Base-by-base conservation (phyloP, 2,797 vertebrate species). In the Tragopan temminckii region DNA sequence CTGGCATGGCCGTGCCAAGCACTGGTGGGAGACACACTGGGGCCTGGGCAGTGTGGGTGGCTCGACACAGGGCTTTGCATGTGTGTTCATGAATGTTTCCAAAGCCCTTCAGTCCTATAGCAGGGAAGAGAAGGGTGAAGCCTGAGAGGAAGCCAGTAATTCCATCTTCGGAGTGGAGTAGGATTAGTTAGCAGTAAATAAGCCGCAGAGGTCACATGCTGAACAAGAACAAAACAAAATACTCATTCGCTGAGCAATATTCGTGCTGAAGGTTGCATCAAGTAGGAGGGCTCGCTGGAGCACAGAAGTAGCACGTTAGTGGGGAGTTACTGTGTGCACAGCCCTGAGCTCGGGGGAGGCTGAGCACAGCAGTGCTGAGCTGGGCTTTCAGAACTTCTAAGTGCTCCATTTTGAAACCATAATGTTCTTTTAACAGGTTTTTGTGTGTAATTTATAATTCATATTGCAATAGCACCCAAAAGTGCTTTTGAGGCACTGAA, bases 401-500 rank as follows among this genome's bases (percentile, higher is more conserved):
- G 72, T 69, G 84, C 69, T 93, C 50, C 3, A 0, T 89, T 94
- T 85, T 67, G 72, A 82, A 90, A 29, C 50, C n/a, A 19, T 46
- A 0, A 76, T 0, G 0, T 88, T 95, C 88, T 82, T 93, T 50
- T 84, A 84, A 46, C 31, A 52, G 40, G 58, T 58, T 85, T 85
- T 48, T 59, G 5, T 75, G 38, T 55, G 75, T 58, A 21, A 72
- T 95, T 78, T 80, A 79, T 91, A 80, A 89, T 93, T 95, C 43
- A 95, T 85, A 59, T 57, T 48, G 35, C 55, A n/a, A 29, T 23
- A 85, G 84, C 79, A 83, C 93, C 93, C 88, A 90, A 61, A 94
- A 93, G 84, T 93, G 90, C 84, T 94, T 94, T 93, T 69, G 64
- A 76, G 72, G 50, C 66, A 1, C 72, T 63, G 90, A 92, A 43